Base-by-base conservation (phyloP, 2,888 invertebrate genomes). In the Mechanitis mazaeus region DNA sequence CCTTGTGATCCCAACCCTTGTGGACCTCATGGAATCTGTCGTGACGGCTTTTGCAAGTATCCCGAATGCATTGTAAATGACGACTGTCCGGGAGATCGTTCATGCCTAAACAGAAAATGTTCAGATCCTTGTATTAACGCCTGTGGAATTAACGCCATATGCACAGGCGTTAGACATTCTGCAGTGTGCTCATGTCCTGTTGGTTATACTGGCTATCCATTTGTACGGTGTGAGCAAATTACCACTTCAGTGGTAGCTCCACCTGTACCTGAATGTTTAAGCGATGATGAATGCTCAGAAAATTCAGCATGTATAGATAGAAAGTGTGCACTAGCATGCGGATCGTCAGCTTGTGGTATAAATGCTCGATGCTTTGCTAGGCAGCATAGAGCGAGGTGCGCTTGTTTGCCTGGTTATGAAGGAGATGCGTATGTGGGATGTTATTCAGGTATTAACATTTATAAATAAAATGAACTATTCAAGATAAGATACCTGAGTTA, bases 11-110 rank as follows among this genome's bases (percentile, higher is more conserved):
- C 94, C 35, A 93, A 93, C 57, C 94, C 94, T 3, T 95, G 95
- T 76, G 94, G 94, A 59, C 91, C 93, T 60, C 93, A 94, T 75
- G 93, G 94, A 46, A 87, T 92, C 56, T 95, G 95, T 71, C 92
- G 92, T 55, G 91, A 91, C 60, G 93, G 93, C 31, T 86, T 90
- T 64, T 94, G 94, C 72, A 90, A 91, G 6, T 96, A 96, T 80
- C 96, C 96, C 0, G 97, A 97, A 81, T 97, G 97, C 80, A 91
- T 96, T 6, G 94, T 95, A 66, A 97, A 97, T 76, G 94, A 95
- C 64, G 97, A 97, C 70, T 97, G 97, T 80, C 91, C 95, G 0
- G 92, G 95, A 68, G 94, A 96, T 74, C 93, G 94, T 66, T 93
- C 95, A 0, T 97, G 97, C 77, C 94, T 94, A 72, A 93, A 93